Evolutionary conservation across 1,140 invertebrate genomes (phyloP).

Genomic region (Episyrphus balteatus): DNA sequence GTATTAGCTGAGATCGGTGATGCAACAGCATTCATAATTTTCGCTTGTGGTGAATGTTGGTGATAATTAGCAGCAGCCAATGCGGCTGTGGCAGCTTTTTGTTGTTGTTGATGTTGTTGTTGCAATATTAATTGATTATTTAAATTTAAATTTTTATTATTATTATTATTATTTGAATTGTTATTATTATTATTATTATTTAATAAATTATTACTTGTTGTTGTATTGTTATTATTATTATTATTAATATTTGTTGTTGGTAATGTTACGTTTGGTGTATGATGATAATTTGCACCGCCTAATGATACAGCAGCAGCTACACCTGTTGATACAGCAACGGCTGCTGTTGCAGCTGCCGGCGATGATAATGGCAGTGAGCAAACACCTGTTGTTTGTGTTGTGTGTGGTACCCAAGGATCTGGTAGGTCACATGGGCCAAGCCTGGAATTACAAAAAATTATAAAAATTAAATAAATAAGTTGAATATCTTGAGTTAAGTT

Average conservation of each 20-base stretch:
- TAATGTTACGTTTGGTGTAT: not conserved
- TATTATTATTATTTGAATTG: slow-evolving; percentile 4
- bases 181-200: slow-evolving; percentile 3
- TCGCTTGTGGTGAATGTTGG: slow-evolving; percentile 23
- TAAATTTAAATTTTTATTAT: not conserved
- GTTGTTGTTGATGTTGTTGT: slow-evolving; percentile 14
- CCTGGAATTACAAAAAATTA: slow-evolving; percentile 15
- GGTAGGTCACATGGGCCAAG: slow-evolving; percentile 38
- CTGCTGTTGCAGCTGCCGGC: slow-evolving; percentile 33
- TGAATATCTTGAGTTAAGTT: no score
- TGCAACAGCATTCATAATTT: slow-evolving; percentile 37
- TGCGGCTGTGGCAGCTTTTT: slow-evolving; percentile 11
- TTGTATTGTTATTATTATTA: no score
- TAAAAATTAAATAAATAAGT: no score
- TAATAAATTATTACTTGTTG: not conserved
- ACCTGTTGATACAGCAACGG: slow-evolving; percentile 25
- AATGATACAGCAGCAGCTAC: slow-evolving; percentile 10
- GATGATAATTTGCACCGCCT: slow-evolving; percentile 9
- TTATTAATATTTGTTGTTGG: not conserved
- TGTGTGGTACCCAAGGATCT: slow-evolving; percentile 34
- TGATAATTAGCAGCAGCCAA: slow-evolving; percentile 17
- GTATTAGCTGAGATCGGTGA: slow-evolving; percentile 34
- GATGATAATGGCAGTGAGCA: slow-evolving; percentile 34
- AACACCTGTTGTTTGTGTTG: slow-evolving; percentile 20
- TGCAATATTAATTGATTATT: slow-evolving; percentile 8